Evolutionary conservation across 2,888 invertebrate species (phyloP).

Genomic region (Tortrix viridana): DNA sequence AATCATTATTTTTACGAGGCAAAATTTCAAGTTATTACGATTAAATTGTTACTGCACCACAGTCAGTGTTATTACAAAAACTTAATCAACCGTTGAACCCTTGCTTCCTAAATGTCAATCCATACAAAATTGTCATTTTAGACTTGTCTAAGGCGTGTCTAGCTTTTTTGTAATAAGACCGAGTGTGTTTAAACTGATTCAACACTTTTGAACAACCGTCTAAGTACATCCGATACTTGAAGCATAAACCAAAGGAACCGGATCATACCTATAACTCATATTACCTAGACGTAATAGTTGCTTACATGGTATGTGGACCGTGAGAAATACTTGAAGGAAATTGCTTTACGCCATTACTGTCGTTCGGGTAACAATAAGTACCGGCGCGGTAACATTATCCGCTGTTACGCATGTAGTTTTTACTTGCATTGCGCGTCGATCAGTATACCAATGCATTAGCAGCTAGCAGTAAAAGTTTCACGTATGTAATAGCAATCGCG

Average conservation of each 20-base stretch:
- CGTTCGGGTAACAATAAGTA: slow-evolving; percentile 70
- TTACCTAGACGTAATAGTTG: slow-evolving; percentile 32
- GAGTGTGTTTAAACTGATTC: too few species aligned
- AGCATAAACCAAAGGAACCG: slow-evolving; percentile 16
- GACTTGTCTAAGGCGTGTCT: too few species aligned
- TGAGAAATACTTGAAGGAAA: slow-evolving; percentile 74
- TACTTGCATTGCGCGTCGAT: slow-evolving; percentile 59
- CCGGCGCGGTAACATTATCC: slow-evolving; percentile 53
- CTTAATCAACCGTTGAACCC: too few species aligned
- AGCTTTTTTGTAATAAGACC: too few species aligned
- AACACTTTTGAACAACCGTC: neutral
- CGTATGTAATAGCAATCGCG: slow-evolving; percentile 51
- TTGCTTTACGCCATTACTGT: slow-evolving; percentile 72
- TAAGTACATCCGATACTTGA: neutral
- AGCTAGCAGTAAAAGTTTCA: slow-evolving; percentile 64
- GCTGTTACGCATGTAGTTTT: slow-evolving; percentile 44
- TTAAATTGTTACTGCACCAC: too few species aligned
- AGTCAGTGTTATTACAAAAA: too few species aligned
- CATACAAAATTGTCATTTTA: too few species aligned
- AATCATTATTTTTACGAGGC: neutral
- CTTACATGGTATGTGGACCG: slow-evolving; percentile 57
- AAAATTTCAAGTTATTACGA: too few species aligned
- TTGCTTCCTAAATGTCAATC: too few species aligned
- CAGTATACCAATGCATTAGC: slow-evolving; percentile 57
- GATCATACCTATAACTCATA: slow-evolving; percentile 20